These are phyloP conservation scores for Germaria angustata DNA, from an alignment of 2,888 invertebrate species.

Conservation along the genomic window DNA sequence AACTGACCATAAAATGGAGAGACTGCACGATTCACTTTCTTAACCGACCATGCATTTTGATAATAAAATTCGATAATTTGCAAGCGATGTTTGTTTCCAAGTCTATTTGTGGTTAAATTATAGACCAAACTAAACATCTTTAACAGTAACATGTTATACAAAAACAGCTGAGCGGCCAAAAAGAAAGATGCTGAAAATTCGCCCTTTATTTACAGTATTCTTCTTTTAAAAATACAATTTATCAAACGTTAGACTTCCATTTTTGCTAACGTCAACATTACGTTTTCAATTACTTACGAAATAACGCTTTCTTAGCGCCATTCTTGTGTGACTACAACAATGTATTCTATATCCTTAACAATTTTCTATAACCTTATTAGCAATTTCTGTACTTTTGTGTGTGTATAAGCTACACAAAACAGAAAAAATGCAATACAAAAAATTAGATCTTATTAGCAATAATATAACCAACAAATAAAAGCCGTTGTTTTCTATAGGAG, in stretches of 20 bases:
- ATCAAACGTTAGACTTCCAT: background rate
- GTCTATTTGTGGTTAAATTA: too few relatives aligned
- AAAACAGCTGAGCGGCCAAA: too few relatives aligned
- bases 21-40: too few relatives aligned
- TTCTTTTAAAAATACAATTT: slow-evolving; percentile 14
- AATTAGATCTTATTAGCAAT: slow-evolving; percentile 53
- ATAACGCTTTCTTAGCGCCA: slow-evolving; percentile 7
- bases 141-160: too few relatives aligned
- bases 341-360: slow-evolving; percentile 55
- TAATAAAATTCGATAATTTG: too few relatives aligned
- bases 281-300: slow-evolving; percentile 40
- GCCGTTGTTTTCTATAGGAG: slow-evolving; percentile 56
- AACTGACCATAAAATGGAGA: too few relatives aligned
- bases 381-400: slow-evolving; percentile 5
- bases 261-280: slow-evolving; percentile 46
- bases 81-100: too few relatives aligned
- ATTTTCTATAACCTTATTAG: slow-evolving; percentile 62
- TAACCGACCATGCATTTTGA: too few relatives aligned
- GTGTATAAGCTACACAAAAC: background rate
- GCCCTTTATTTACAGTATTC: too few relatives aligned
- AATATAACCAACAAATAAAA: slow-evolving; percentile 51
- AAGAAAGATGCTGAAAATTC: too few relatives aligned
- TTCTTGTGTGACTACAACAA: slow-evolving; percentile 19
- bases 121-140: too few relatives aligned
- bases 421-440: background rate